Evolutionary conservation across 2,113 vertebrate species (phyloP).

Genomic region (Dissostichus mawsoni): DNA sequence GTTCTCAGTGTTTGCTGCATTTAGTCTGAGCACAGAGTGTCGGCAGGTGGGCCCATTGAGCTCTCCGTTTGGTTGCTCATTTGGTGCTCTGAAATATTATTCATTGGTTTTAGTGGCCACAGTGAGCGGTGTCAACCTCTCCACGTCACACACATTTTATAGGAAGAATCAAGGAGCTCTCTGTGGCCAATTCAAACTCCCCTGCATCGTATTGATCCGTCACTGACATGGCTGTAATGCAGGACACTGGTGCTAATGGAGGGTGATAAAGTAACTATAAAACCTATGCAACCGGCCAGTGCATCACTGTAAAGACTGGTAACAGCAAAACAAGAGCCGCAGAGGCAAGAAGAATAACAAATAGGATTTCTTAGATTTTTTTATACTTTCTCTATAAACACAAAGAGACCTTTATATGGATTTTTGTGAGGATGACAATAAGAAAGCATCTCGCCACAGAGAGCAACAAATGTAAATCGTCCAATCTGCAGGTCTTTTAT

Average conservation of each 20-base stretch:
- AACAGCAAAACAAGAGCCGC: constrained; percentile 18
- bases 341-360: constrained; percentile 30
- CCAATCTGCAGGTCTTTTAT: constrained; percentile 46
- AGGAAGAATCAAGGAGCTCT: constrained; percentile 52
- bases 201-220: constrained; percentile 71
- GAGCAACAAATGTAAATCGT: constrained; percentile 57
- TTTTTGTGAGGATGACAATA: constrained; percentile 44
- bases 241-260: constrained; percentile 71
- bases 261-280: constrained; percentile 74
- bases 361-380: constrained; percentile 31
- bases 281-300: constrained; percentile 48
- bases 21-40: constrained; percentile 20
- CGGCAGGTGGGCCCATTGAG: not conserved
- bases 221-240: constrained; percentile 70
- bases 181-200: constrained; percentile 53
- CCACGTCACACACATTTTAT: constrained; percentile 62
- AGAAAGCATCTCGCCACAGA: constrained; percentile 45
- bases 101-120: constrained; percentile 22
- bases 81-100: constrained; percentile 38
- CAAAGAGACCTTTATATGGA: constrained; percentile 48
- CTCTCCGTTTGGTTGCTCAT: constrained; percentile 5
- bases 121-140: constrained; percentile 36
- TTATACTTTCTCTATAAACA: constrained; percentile 43
- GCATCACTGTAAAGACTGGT: constrained; percentile 57
- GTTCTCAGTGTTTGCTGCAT: constrained; percentile 5